These are phyloP conservation scores for Pinctada fucata DNA, from an alignment of 2,888 invertebrate genomes.

Conservation along the genomic window DNA sequence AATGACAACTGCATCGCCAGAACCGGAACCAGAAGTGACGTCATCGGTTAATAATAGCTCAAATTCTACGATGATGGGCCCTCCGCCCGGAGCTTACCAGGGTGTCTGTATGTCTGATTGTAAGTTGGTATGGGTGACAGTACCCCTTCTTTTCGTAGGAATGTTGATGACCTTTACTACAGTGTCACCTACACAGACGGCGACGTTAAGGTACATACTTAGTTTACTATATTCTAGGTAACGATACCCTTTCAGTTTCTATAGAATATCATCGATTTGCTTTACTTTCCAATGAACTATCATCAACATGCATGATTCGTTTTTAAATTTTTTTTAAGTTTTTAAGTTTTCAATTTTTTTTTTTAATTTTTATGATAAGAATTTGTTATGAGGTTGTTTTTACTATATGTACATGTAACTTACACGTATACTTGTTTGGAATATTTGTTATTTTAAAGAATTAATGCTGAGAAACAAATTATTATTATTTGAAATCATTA, in stretches of 20 bases:
- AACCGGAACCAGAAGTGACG: background rate
- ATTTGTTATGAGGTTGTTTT: no score
- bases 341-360: no score
- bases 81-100: slow-evolving; percentile 49
- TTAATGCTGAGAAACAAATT: no score
- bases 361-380: no score
- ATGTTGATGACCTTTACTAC: slow-evolving; percentile 58
- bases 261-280: no score
- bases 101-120: slow-evolving; percentile 56
- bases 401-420: no score
- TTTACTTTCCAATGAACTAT: no score
- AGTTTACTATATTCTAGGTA: background rate
- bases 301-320: no score
- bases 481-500: background rate
- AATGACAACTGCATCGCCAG: background rate
- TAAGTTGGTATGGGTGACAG: slow-evolving; percentile 52
- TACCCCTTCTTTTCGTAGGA: slow-evolving; percentile 53
- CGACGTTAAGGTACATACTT: slow-evolving; percentile 50
- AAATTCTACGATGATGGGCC: slow-evolving; percentile 30
- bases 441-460: no score
- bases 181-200: slow-evolving; percentile 56
- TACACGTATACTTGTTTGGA: no score
- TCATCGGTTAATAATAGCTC: background rate
- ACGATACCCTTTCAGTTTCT: background rate
- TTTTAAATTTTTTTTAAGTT: no score